Base-by-base conservation (phyloP, 2,113 vertebrate genomes). In the Grantiella picta region DNA sequence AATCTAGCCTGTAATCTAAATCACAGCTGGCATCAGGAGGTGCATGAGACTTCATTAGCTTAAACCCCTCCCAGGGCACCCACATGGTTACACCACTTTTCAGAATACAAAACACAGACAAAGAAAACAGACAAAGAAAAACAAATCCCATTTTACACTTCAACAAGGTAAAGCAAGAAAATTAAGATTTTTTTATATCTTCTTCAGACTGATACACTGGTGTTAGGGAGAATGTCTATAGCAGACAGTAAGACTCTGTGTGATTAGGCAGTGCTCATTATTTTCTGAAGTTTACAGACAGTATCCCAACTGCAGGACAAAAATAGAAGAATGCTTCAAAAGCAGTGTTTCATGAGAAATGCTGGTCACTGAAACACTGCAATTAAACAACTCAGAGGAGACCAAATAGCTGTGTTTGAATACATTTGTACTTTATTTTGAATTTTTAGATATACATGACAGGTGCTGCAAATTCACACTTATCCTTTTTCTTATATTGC, bases 401-500 rank as follows among this genome's bases (percentile, higher is more conserved):
- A 45, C 11, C 4, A 28, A 85, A 89, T 66, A 82, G 47, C 57
- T 75, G 45, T 63, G 29, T 77, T 80, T 42, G 28, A 75, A 45
- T n/a, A 18, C 12, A 76, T 80, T 53, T 60, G 15, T 60, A 57
- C 82, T 79, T 73, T 54, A 50, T 70, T 92, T 83, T 33, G 10
- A n/a, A 40, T 75, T 79, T 89, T 84, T 0, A 0, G 15, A 5
- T 57, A 20, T 35, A 29, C 12, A 12, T 7, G 22, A 28, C 61
- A 82, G 59, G 47, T 57, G 35, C 45, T 49, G 13, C 21, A 84
- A 42, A 57, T 1, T 3, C 0, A 0, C 27, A 21, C 15, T 84
- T 42, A 96, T 95, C 78, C 50, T 95, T 95, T 97, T 94, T 90
- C 84, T 85, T 95, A 80, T 16, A 94, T 82, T 95, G 96, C 95